Evolutionary conservation across 2,888 invertebrate genomes (phyloP), one percentile per base, ranked within the genome.

Genomic region (Drosophila mimetica): DNA sequence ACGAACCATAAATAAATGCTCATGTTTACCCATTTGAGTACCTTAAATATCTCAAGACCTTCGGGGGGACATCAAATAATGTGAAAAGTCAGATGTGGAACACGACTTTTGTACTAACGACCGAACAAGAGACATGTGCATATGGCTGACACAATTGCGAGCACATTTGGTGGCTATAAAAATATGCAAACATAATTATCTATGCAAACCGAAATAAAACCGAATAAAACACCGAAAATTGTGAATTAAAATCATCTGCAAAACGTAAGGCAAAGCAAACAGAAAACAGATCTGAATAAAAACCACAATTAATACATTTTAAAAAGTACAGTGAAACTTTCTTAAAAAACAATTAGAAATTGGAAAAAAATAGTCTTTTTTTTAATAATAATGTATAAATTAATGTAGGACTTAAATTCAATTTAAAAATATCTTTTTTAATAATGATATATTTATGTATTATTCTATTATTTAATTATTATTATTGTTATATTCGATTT

Each of bases 61-160:
- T 63, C 63, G 41, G 63, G 41, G 63, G 41, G 42, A 48, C 63
- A 63, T 50, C 41, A 34, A 36, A 60, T 44, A 61, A 11, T 41
- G 25, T 32, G 9, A 64, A 46, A 63, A 64, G 16, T 25, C 20
- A 18, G 42, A 77, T 55, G 42, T 81, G 59, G 59, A 83, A 59
- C 36, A 64, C 48, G 36, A 37, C 71, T 47, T 44, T 28, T 37
- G 25, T 14, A 57, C 46, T n/a, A 13, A 18, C 41, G n/a, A 37
- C 11, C n/a, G 25, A 20, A 55, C 54, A 73, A 58, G 82, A 78
- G 76, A 81, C 76, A 65, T 51, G 22, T 61, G 63, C 64, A 61
- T 47, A 77, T 78, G 79, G 77, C 51, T 66, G 79, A 79, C 86
- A 82, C 79, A 82, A 79, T 85, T 85, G 82, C 85, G 52, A 69